These are phyloP conservation scores for Brachionus rubens DNA, from an alignment of 1,140 invertebrate genomes.

Conservation along the genomic window DNA sequence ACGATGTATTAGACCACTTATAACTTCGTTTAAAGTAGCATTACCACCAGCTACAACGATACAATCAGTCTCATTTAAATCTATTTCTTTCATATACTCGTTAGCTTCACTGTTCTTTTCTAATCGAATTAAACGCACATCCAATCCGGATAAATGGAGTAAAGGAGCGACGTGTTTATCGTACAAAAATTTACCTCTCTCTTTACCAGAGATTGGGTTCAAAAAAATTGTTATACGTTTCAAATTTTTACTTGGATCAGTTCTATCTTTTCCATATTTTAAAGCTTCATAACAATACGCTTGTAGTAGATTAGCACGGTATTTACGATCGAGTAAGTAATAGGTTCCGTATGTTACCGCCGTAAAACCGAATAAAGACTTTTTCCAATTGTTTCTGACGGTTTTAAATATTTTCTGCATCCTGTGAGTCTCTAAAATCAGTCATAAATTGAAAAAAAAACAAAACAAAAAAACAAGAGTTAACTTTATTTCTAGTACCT, in stretches of 20 bases:
- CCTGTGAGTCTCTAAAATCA: neutral
- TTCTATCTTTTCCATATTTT: conserved; percentile 19
- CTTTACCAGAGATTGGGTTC: conserved; percentile 22
- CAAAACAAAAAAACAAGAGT: neutral
- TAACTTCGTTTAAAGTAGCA: conserved; percentile 36
- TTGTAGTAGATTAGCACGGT: conserved; percentile 18
- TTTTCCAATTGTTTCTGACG: conserved; percentile 43
- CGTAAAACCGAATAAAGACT: conserved; percentile 15
- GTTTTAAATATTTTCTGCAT: conserved; percentile 33
- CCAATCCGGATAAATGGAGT: conserved; percentile 25
- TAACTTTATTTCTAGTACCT: neutral
- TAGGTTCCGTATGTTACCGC: conserved; percentile 5
- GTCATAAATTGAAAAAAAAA: no score
- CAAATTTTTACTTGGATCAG: conserved; percentile 8
- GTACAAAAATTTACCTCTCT: conserved; percentile 27
- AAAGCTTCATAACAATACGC: conserved; percentile 34
- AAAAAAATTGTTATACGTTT: conserved; percentile 21
- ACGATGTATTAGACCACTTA: conserved; percentile 28
- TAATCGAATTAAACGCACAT: conserved; percentile 18
- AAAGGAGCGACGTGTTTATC: conserved; percentile 32
- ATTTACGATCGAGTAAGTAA: conserved; percentile 30
- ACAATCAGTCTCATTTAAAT: conserved; percentile 29
- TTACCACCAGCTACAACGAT: conserved; percentile 42
- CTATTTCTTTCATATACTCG: conserved; percentile 38
- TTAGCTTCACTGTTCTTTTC: conserved; percentile 34